Base-by-base conservation (phyloP, 2,888 invertebrate species). In the Micropterix aruncella region DNA sequence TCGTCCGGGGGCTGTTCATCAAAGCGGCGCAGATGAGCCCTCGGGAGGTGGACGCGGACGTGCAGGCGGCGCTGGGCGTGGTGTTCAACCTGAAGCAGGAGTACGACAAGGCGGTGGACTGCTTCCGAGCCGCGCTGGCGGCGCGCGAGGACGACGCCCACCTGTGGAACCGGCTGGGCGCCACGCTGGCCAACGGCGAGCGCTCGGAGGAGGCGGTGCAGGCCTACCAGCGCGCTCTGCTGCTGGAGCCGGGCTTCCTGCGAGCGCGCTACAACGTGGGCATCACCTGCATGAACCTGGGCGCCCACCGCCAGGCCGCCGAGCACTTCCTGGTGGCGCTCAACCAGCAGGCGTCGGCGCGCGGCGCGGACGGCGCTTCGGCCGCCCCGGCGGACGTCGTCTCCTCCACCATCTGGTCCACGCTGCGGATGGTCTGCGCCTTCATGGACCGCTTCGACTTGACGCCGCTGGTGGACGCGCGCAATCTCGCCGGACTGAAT, bases 211-310 rank as follows among this genome's bases (percentile, higher is more conserved):
- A 97, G 69, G 96, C 99, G 3, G 89, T 99, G 4, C 86, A 91
- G 51, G 96, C 97, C 0, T 99, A 99, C 61, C 86, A 91, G 58
- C 79, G 80, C 56, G 95, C 97, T 36, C 70, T 99, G 42, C 79
- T 86, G 57, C 69, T 96, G 42, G 85, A 90, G 48, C 99, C 99
- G 3, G 96, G 96, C 2, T 99, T 92, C 62, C 92, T 99, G 50
- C 75, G 99, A 47, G 95, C 96, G 4, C 77, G 99, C 48, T 99
- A 95, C 61, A 99, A 99, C 70, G 84, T 99, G 46, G 97, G 96
- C 18, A 95, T 99, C 44, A 92, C 94, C 47, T 99, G 97, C 60
- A 90, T 97, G 66, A 96, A 96, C 65, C 75, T 99, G 40, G 84
- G 87, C 53, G 92, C 93, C 39, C 87, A 96, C 59, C 93, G 83